A percentile compares a stretch with the other conserved stretches of the same genome.
phyloP scores from a whole-genome alignment of 2,797 vertebrate species.

The Natrix natrix region DNA sequence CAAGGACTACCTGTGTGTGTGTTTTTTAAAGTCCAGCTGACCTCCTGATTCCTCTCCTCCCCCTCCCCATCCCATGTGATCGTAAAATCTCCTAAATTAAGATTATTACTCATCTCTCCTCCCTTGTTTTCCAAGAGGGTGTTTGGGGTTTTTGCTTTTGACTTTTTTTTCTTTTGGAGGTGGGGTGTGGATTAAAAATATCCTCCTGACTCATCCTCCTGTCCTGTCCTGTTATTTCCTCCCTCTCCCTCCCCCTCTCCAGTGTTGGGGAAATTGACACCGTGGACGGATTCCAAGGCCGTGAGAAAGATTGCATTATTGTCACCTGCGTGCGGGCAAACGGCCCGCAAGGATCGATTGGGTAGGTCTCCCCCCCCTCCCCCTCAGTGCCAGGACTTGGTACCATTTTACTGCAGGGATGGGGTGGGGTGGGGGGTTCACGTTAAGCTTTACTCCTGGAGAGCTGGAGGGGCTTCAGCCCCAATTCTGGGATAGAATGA shows the following conservation, averaged over 20 bases:
- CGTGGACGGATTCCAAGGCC: constrained; percentile 84
- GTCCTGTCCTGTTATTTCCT: not conserved
- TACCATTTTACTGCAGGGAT: not conserved
- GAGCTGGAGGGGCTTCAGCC: not conserved
- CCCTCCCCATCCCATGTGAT: not conserved
- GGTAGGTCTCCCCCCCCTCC: constrained; percentile 65
- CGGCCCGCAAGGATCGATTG: constrained; percentile 74
- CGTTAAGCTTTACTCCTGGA: not conserved
- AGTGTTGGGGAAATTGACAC: constrained; percentile 81
- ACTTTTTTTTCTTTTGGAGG: not conserved
- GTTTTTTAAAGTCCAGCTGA: too few relatives aligned
- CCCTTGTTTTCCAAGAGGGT: not conserved
- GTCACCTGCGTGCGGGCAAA: constrained; percentile 84
- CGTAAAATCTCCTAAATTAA: not conserved
- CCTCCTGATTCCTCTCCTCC: not conserved
- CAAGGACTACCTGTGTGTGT: not conserved
- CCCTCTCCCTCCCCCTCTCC: not conserved
- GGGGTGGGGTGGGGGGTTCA: rapidly evolving
- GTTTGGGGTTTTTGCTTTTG: too few relatives aligned
- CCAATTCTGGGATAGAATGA: not conserved
- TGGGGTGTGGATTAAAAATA: not conserved
- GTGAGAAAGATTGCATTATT: constrained; percentile 84
- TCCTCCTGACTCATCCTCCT: not conserved
- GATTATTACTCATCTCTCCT: not conserved
- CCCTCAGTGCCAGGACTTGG: too few relatives aligned